Evolutionary conservation across 1,140 invertebrate genomes (phyloP).

Genomic region (Papilio glaucus): DNA sequence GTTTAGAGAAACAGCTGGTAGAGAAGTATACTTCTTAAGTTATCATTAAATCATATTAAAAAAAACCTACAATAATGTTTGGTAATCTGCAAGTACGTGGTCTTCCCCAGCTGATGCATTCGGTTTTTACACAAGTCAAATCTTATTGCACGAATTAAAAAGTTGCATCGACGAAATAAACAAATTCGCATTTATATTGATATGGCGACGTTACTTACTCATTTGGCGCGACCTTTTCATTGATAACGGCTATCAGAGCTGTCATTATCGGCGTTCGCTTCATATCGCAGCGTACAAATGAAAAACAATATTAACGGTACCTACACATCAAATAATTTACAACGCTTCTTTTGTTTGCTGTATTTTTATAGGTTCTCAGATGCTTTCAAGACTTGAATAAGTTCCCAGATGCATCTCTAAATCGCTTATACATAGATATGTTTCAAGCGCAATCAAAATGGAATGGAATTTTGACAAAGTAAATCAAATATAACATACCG

Average conservation of each 20-base stretch:
- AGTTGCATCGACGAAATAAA: neutral
- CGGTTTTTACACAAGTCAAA: neutral
- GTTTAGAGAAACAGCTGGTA: no score
- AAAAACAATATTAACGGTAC: neutral
- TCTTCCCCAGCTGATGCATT: slow-evolving; percentile 8
- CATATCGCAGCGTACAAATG: neutral
- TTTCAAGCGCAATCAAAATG: no score
- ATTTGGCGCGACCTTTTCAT: neutral
- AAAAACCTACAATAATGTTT: no score
- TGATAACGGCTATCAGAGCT: slow-evolving; percentile 1
- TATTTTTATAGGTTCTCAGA: neutral
- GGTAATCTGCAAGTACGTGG: neutral
- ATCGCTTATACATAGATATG: no score
- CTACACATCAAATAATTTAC: no score
- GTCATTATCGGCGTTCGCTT: neutral
- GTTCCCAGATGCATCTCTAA: no score
- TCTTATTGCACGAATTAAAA: neutral
- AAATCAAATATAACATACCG: no score
- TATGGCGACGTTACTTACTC: neutral
- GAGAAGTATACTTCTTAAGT: no score
- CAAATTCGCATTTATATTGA: neutral
- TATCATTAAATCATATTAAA: no score
- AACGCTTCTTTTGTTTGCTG: no score
- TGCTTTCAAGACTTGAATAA: no score
- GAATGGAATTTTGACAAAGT: no score